These are phyloP conservation scores for Melipona quadrifasciata DNA, from an alignment of 1,140 invertebrate species.

Conservation along the genomic window DNA sequence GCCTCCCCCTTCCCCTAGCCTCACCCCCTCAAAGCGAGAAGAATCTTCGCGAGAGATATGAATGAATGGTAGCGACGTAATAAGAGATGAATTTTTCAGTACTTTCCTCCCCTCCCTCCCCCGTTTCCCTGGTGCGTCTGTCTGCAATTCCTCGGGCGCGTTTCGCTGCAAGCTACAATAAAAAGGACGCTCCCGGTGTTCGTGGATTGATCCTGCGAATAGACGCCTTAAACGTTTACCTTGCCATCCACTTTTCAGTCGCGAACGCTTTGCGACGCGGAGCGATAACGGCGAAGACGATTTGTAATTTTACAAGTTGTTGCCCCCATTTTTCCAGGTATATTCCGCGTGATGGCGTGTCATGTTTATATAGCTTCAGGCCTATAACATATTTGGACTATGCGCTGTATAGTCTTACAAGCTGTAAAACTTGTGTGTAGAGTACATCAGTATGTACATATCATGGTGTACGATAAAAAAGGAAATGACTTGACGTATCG, in stretches of 20 bases:
- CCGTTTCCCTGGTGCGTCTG: neutral
- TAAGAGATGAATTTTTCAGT: conserved; percentile 47
- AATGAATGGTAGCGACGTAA: conserved; percentile 35
- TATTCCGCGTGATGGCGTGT: too few species aligned
- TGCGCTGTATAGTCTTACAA: too few species aligned
- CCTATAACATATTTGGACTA: too few species aligned
- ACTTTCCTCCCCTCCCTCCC: neutral
- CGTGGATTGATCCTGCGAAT: conserved; percentile 4
- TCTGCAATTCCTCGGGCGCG: neutral
- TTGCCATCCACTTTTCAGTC: neutral
- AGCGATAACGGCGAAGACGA: too few species aligned
- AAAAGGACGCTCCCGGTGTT: neutral
- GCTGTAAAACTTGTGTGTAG: too few species aligned
- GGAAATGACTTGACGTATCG: too few species aligned
- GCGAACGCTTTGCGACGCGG: too few species aligned
- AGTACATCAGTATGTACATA: too few species aligned
- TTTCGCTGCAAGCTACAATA: neutral
- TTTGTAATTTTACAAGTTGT: too few species aligned
- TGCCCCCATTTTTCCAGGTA: too few species aligned
- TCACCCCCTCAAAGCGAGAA: neutral
- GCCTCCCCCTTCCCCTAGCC: neutral
- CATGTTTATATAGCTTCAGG: too few species aligned
- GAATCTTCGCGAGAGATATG: conserved; percentile 31
- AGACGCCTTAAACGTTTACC: neutral
- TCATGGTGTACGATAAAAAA: too few species aligned